Evolutionary conservation across 2,113 vertebrate genomes (phyloP), one percentile per base, ranked within the genome.

Genomic region (Osmerus eperlanus): DNA sequence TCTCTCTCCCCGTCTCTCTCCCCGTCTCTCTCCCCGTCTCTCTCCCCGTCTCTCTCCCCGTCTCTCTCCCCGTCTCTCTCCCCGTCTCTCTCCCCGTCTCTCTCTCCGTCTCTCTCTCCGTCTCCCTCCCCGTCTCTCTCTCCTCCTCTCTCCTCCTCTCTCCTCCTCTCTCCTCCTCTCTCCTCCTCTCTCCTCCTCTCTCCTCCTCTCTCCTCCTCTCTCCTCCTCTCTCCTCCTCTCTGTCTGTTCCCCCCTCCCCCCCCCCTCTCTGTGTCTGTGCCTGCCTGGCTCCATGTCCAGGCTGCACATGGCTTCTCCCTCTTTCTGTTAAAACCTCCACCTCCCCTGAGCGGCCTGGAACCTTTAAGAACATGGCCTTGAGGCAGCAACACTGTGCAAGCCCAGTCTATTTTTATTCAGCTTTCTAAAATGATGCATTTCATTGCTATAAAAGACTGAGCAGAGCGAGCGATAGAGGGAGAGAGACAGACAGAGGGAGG

Each of bases 311-410:
- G 65, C 53, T 56, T 59, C 55, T 60, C 68, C 53, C 62, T 53
- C 65, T 68, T 41, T 13, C 64, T 63, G 65, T 55, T 65, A 73
- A 58, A 74, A 72, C 59, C 66, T 75, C 65, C 36, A 56, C 47
- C 65, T 77, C 75, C 67, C 69, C 64, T 65, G 65, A 83, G 76
- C 81, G 70, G 69, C 74, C 74, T 70, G 62, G 69, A 80, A 83
- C 78, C 65, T 80, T 70, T 73, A 63, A 75, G 66, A 73, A 79
- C 36, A 68, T 65, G 72, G 70, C 75, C 78, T 64, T 21, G 66
- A 80, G 74, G 75, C 81, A 80, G 71, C 73, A 72, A 70, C 55
- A 64, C 74, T 72, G 54, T 16, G 54, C 54, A 75, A 71, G 64
- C 68, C 67, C 68, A 60, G 69, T 56, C 71, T 83, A 79, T 82